Evolutionary conservation across 2,113 vertebrate species (phyloP).

Genomic region (Psilopsiagon aymara): DNA sequence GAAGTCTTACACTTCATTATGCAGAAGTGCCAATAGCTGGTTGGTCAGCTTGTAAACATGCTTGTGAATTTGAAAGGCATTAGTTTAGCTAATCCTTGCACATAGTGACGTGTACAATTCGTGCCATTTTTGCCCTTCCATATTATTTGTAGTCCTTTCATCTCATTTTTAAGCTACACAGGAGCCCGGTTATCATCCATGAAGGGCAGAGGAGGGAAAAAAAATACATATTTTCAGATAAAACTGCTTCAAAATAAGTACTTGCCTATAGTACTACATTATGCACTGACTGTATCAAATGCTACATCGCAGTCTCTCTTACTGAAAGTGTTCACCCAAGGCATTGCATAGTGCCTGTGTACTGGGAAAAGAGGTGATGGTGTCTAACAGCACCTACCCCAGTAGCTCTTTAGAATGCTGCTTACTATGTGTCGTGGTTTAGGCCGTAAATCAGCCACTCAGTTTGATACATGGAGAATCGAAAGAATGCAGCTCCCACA

Average conservation of each 20-base stretch:
- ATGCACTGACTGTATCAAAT: neutral
- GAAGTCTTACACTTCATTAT: neutral
- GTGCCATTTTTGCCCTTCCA: neutral
- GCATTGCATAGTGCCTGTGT: neutral
- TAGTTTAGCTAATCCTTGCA: neutral
- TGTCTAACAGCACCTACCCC: neutral
- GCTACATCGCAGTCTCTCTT: neutral
- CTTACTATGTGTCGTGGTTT: neutral
- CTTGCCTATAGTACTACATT: neutral
- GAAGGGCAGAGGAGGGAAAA: neutral
- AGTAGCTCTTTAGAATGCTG: neutral
- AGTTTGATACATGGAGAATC: too few species aligned
- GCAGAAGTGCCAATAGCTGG: neutral
- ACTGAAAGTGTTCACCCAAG: neutral
- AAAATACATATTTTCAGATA: neutral
- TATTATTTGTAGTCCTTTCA: neutral
- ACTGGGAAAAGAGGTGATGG: neutral
- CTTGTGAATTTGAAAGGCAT: neutral
- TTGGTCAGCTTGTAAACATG: neutral
- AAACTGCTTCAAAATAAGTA: neutral
- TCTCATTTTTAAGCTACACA: neutral
- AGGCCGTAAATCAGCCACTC: too few species aligned
- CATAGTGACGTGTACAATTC: neutral
- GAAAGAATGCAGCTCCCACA: too few species aligned
- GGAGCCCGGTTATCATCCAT: neutral